Base-by-base conservation (phyloP, 1,140 invertebrate genomes). In the Camponotus floridanus region DNA sequence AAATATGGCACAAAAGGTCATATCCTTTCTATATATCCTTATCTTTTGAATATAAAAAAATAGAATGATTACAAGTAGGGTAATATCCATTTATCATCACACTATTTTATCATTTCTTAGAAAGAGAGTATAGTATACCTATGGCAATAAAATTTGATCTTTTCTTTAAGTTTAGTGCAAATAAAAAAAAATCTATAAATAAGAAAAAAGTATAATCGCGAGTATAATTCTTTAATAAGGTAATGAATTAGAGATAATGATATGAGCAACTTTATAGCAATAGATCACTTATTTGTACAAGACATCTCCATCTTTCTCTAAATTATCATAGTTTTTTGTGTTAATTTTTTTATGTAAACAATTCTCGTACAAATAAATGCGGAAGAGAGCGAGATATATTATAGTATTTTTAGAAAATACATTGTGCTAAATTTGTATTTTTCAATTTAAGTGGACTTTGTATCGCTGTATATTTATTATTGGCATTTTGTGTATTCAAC, bases 21-120 rank as follows among this genome's bases (percentile, higher is more conserved):
- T 89, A 87, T 86, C 70, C 88, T 55, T 90, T 73, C 86, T 87
- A 90, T 51, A 51, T 51, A 51, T 87, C 62, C 81, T 88, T 90
- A 88, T 62, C 68, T 89, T 93, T 70, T 83, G 65, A 90, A 92
- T 93, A 93, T 93, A 93, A 94, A 93, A 87, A 94, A 94, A 94
- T 93, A 94, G 90, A 87, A 91, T 88, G 92, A 94, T 91, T 76
- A 87, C 79, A 86, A 92, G 78, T 90, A 73, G 74, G 88, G n/a
- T 91, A 92, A 92, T 92, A 92, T 92, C 90, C 86, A 64, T 89
- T 91, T 87, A 88, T 87, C 88, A 73, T 89, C 79, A 86, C 88
- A 87, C 79, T 83, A 83, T 31, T 76, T 79, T 79, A 84, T 64
- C 59, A 78, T 84, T 65, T 61, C 61, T 79, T 88, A 90, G 67